phyloP scores from a whole-genome alignment of 2,113 vertebrate species.

The Saccopteryx leptura region DNA sequence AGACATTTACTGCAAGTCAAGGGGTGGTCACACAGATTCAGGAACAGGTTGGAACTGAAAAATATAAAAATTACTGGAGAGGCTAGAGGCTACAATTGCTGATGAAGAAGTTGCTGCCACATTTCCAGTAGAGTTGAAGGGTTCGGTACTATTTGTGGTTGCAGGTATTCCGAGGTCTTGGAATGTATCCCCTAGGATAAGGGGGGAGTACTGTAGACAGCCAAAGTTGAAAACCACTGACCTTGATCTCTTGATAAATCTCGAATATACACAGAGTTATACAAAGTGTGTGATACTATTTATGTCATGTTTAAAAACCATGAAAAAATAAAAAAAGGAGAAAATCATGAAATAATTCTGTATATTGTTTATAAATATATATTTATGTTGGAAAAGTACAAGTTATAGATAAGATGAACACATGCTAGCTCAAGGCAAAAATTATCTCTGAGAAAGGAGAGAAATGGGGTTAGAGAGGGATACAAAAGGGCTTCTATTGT shows the following conservation, averaged over 20 bases:
- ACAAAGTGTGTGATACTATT: not conserved
- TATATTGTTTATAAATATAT: conserved; percentile 4
- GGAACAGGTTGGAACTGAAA: not conserved
- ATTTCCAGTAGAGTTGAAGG: no score
- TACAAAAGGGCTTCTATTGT: not conserved
- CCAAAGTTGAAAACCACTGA: not conserved
- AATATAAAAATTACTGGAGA: not conserved
- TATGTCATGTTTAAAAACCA: not conserved
- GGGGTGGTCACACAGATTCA: not conserved
- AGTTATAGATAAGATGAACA: conserved; percentile 37
- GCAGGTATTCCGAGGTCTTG: not conserved
- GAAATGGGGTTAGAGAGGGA: not conserved
- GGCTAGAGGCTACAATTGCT: not conserved
- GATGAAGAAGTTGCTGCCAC: not conserved
- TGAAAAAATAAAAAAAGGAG: not conserved
- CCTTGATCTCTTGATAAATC: not conserved
- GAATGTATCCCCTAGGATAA: not conserved
- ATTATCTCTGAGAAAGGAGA: not conserved
- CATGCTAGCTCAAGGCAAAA: not conserved
- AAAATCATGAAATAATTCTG: not conserved
- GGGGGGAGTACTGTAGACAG: not conserved
- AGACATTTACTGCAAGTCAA: not conserved
- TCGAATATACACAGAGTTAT: not conserved
- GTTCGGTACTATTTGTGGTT: no score
- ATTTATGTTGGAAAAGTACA: not conserved